Base-by-base conservation (phyloP, 92 coral and sea anemone species). In the Plumapathes pennacea region DNA sequence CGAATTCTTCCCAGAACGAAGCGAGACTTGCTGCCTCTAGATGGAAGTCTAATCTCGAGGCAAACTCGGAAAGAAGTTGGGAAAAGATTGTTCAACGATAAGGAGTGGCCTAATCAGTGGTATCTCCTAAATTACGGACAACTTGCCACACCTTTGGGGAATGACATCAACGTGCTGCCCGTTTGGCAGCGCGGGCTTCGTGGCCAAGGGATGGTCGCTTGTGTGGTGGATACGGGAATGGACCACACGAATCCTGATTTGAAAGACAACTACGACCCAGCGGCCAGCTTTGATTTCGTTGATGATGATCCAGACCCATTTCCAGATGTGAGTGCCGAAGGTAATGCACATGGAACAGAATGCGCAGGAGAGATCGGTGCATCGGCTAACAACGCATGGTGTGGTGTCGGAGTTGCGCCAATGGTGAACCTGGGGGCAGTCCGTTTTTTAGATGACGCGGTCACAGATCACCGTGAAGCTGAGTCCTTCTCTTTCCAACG, bases 221-320 rank as follows among this genome's bases (percentile, higher is more conserved):
- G 66, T 13, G 77, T 69, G 1, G 49, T 78, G 57, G 85, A 78
- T 27, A 78, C 69, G 37, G 85, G 85, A 0, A 27, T 71, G 28
- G 92, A 85, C 43, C 72, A 79, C 19, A 72, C 83, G 1, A 74
- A 85, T 38, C 76, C 71, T 18, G 92, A 85, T 26, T 44, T 85
- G 24, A 67, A 69, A 37, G 46, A 45, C 14, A 84, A 84, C 46
- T 85, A 54, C 36, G 92, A 85, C 54, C 80, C 67, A 0, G 23
- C 36, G 22, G 86, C 86, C 9, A 85, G 92, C 38, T 49, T 9
- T 14, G 74, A 47, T 20, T 29, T 50, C 17, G 67, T 53, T 28
- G 46, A 56, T 1, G 43, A 46, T 3, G 92, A 85, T 33, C 75
- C 78, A 1, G 57, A 69, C 38, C 92, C 92, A 7, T 62, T 79